phyloP scores from a whole-genome alignment of 2,797 vertebrate species.

The Sebastes variabilis region DNA sequence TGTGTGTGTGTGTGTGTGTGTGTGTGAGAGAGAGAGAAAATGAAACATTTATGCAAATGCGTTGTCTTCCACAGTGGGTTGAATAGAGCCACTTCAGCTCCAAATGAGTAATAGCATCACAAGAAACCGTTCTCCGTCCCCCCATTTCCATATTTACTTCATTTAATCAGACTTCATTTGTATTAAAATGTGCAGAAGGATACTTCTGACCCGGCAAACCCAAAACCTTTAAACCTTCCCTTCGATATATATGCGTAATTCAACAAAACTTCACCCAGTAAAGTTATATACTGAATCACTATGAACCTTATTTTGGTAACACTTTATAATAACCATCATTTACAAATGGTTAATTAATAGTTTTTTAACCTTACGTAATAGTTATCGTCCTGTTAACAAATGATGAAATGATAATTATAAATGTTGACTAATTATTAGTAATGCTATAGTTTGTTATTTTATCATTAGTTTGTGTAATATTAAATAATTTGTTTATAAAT shows the following conservation, averaged over 20 bases:
- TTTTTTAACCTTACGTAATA: no score
- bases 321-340: no score
- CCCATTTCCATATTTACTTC: conserved; percentile 40
- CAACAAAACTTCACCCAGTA: neutral
- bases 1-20: neutral
- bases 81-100: conserved; percentile 41
- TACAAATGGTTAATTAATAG: no score
- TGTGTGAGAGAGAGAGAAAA: neutral
- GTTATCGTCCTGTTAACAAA: no score
- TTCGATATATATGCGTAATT: neutral
- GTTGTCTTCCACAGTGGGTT: neutral
- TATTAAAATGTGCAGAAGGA: conserved; percentile 17
- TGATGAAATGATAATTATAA: no score
- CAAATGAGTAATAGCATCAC: conserved; percentile 29
- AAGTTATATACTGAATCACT: neutral
- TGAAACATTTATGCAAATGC: conserved; percentile 56
- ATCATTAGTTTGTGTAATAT: no score
- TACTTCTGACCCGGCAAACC: conserved; percentile 7
- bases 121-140: neutral
- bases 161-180: conserved; percentile 35
- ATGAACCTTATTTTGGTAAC: neutral
- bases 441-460: no score
- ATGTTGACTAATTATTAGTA: no score
- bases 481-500: no score
- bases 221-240: neutral